Evolutionary conservation across 1,140 invertebrate species (phyloP).

Genomic region (Drosophila baimaii): DNA sequence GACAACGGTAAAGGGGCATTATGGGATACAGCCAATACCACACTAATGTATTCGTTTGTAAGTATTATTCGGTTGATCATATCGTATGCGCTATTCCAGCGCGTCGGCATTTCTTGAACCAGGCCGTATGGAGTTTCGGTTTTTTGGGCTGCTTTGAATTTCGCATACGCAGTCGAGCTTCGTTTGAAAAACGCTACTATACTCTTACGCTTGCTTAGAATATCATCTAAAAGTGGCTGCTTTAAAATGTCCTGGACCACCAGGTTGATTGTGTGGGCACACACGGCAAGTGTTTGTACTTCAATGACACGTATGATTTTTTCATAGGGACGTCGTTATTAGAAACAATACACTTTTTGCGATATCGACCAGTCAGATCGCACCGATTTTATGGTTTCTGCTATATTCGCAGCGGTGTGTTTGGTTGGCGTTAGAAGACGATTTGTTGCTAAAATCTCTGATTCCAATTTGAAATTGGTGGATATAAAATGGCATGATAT

Average conservation of each 20-base stretch:
- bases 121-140: background rate
- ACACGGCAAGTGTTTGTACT: too few relatives aligned
- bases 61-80: background rate
- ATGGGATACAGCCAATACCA: background rate
- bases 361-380: too few relatives aligned
- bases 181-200: background rate
- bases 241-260: too few relatives aligned
- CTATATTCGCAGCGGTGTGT: background rate
- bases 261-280: too few relatives aligned
- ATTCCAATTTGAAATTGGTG: background rate
- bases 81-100: conserved; percentile 3
- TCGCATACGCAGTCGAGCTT: background rate
- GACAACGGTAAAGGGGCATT: background rate
- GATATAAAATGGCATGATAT: background rate
- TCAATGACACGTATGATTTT: too few relatives aligned
- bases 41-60: background rate
- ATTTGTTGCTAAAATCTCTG: background rate
- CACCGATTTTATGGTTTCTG: too few relatives aligned
- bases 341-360: too few relatives aligned
- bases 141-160: background rate
- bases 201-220: background rate
- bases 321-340: too few relatives aligned
- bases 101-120: background rate
- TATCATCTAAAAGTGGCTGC: too few relatives aligned
- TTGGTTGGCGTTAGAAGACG: background rate